phyloP scores from a whole-genome alignment of 2,888 invertebrate species.

The Cheilosia impressa region DNA sequence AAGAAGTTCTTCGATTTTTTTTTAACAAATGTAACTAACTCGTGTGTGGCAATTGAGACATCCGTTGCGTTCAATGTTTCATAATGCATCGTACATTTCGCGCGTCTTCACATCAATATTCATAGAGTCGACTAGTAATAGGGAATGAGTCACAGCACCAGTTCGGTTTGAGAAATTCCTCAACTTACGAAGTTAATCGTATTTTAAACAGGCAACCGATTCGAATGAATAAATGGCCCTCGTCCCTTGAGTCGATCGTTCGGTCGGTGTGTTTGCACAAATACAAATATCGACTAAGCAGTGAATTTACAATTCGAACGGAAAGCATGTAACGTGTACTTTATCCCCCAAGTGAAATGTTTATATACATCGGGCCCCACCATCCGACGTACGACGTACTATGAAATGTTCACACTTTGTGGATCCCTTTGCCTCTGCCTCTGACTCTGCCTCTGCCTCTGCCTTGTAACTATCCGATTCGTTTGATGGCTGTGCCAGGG shows the following conservation, averaged over 20 bases:
- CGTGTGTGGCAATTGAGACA: slow-evolving; percentile 64
- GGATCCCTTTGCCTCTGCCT: slow-evolving; percentile 17
- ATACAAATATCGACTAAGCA: slow-evolving; percentile 15
- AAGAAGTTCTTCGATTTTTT: slow-evolving; percentile 8
- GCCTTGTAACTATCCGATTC: slow-evolving; percentile 1
- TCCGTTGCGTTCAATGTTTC: slow-evolving; percentile 59
- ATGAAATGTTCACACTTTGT: slow-evolving; percentile 58
- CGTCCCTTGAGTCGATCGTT: background rate
- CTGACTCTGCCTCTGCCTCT: background rate
- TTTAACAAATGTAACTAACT: background rate
- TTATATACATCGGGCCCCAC: slow-evolving; percentile 42
- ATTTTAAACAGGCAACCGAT: slow-evolving; percentile 63
- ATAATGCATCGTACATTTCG: slow-evolving; percentile 60
- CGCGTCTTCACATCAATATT: slow-evolving; percentile 67
- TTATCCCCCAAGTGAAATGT: slow-evolving; percentile 61
- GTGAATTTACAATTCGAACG: slow-evolving; percentile 66
- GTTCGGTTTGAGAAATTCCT: slow-evolving; percentile 57
- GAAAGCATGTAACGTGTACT: slow-evolving; percentile 34
- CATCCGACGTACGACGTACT: slow-evolving; percentile 18
- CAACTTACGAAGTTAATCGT: slow-evolving; percentile 60
- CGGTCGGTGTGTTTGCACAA: slow-evolving; percentile 1
- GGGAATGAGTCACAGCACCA: slow-evolving; percentile 59
- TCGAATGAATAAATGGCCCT: slow-evolving; percentile 51
- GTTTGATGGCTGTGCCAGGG: slow-evolving; percentile 6
- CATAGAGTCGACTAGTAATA: slow-evolving; percentile 52